Evolutionary conservation across 2,888 invertebrate genomes (phyloP), one percentile per base, ranked within the genome.

Genomic region (Drosophila paucipuncta): DNA sequence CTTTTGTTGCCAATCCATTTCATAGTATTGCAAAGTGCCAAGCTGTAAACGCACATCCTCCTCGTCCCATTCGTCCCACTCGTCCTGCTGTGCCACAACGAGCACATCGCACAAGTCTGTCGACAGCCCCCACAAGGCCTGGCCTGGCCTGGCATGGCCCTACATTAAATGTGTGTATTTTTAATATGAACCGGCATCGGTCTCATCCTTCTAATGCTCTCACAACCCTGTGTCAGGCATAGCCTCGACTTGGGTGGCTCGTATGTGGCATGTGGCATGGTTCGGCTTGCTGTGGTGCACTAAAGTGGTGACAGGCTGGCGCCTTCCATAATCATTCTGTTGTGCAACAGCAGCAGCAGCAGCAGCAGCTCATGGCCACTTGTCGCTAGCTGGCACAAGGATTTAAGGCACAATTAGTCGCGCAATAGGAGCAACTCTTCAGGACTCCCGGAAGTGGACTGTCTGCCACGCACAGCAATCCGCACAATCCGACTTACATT

Each of bases 121-220:
- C 55, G 28, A 66, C 65, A 66, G 47, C 30, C 47, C 47, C 25
- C 47, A 31, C 55, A 76, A 50, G 59, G 47, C 37, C 22, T 16
- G 4, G 22, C 7, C 43, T 47, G 1, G 22, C 22, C 47, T 22
- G 22, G 47, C 2, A 16, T 13, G 47, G 7, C 28, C 61, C 30
- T 28, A 53, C 16, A 53, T 43, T 28, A 57, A 60, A 47, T 33
- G 57, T 82, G 69, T 64, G 69, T 71, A 73, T 78, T 84, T 80
- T 89, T 84, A 86, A 84, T 89, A 78, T 68, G 72, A 78, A 82
- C 81, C 84, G 89, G 71, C 89, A 86, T 71, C 87, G 62, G 54
- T 11, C 58, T 37, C 60, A 37, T 31, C 39, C 57, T 25, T 35
- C 31, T 50, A 30, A 58, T 43, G 37, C 52, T 9, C 54, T 25